Evolutionary conservation across 2,888 invertebrate genomes (phyloP).

Genomic region (Gerris lacustris): DNA sequence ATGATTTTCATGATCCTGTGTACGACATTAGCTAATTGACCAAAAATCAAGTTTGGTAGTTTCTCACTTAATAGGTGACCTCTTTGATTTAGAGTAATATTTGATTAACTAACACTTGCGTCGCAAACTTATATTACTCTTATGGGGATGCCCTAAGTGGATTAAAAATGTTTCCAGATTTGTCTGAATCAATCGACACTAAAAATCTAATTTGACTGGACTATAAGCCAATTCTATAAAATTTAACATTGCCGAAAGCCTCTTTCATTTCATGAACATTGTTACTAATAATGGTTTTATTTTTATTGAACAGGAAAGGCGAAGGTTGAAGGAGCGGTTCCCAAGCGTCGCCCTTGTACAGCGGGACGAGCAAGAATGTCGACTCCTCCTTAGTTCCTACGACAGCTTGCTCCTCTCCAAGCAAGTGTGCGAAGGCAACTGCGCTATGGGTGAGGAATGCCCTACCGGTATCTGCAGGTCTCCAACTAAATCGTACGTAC

Average conservation of each 20-base stretch:
- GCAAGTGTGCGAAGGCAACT: slow-evolving; percentile 77
- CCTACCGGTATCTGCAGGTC: slow-evolving; percentile 62
- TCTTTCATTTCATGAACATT: slow-evolving; percentile 25
- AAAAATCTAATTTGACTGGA: too few relatives aligned
- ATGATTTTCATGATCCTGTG: too few relatives aligned
- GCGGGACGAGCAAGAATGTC: slow-evolving; percentile 62
- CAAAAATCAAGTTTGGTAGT: too few relatives aligned
- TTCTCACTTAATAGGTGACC: too few relatives aligned
- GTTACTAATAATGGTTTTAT: slow-evolving; percentile 14
- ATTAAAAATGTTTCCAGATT: too few relatives aligned
- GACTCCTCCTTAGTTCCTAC: slow-evolving; percentile 67
- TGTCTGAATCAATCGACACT: too few relatives aligned
- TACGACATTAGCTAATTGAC: too few relatives aligned
- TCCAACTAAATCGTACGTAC: slow-evolving; percentile 38
- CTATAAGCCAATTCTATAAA: too few relatives aligned
- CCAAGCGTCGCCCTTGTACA: slow-evolving; percentile 62
- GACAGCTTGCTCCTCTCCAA: slow-evolving; percentile 64
- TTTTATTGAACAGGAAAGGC: slow-evolving; percentile 52
- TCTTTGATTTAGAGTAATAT: too few relatives aligned
- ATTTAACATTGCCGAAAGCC: background rate
- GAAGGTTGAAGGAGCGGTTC: slow-evolving; percentile 69
- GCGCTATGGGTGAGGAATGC: slow-evolving; percentile 69
- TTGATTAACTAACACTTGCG: too few relatives aligned
- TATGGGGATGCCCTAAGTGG: too few relatives aligned
- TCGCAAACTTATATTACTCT: too few relatives aligned